A percentile compares a stretch with the other conserved stretches of the same genome.
These are phyloP conservation scores for Ceratina australensis DNA, from an alignment of 1,140 invertebrate species.

Conservation along the genomic window DNA sequence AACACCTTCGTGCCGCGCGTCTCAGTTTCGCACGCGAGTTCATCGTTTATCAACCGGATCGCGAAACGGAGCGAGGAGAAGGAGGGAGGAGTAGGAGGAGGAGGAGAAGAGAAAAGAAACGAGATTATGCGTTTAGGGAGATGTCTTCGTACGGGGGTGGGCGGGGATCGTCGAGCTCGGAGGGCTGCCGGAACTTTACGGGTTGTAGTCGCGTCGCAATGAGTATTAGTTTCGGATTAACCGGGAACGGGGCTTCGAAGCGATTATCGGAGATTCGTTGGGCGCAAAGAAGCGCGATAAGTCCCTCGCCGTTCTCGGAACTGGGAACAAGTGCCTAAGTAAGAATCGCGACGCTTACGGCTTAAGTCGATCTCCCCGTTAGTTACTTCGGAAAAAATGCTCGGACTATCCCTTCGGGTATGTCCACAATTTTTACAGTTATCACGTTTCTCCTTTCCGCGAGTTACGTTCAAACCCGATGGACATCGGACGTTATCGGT, in stretches of 20 bases:
- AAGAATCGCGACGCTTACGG: neutral
- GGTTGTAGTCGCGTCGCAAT: conserved; percentile 64
- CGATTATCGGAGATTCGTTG: conserved; percentile 76
- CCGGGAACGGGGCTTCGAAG: conserved; percentile 69
- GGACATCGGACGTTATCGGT: neutral
- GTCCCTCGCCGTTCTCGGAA: conserved; percentile 64
- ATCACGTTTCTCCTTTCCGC: no score
- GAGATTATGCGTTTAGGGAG: no score
- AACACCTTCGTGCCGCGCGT: conserved; percentile 1
- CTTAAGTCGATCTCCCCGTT: neutral
- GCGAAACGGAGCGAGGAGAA: neutral
- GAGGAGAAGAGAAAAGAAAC: neutral
- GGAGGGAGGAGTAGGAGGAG: conserved; percentile 2
- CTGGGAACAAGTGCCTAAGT: neutral
- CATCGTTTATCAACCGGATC: no score
- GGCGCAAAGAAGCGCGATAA: conserved; percentile 70
- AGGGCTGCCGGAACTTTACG: conserved; percentile 36
- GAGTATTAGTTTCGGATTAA: conserved; percentile 75
- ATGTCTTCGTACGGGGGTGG: no score
- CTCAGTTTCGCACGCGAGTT: no score
- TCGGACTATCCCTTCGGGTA: no score
- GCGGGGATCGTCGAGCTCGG: neutral
- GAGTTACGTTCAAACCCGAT: no score
- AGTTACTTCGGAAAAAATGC: no score
- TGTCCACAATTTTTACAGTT: no score